Base-by-base conservation (phyloP, 1,140 invertebrate species). In the Chelonus insularis region DNA sequence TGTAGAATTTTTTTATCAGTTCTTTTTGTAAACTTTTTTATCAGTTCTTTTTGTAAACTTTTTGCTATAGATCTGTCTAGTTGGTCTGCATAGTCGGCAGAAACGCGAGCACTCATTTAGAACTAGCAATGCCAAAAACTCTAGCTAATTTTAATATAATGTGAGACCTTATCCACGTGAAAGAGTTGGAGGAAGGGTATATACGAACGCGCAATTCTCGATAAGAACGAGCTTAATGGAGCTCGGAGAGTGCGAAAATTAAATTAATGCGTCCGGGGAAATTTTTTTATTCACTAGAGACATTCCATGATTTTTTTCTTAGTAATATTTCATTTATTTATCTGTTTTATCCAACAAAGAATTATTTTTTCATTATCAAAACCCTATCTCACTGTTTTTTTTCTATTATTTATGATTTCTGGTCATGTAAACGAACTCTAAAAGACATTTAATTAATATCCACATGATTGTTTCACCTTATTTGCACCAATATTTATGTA, bases 71-170 rank as follows among this genome's bases (percentile, higher is more conserved):
- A 14, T 58, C 11, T 56, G 36, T 56, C 14, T 36, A 4, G 36
- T 41, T 25, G 55, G 55, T 32, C 39, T 57, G 37, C 12, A 16
- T 43, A 16, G 41, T 7, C 6, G 8, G 9, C 9, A 14, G 12
- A 39, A 18, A 45, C 16, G 12, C 21, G n/a, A 41, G 23, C 41
- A 29, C 43, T 58, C 57, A 51, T 60, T 60, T 41, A 32, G 25
- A 29, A 23, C 23, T 11, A 36, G 58, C 3, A 60, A 45, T 48
- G 58, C 58, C 58, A 60, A 60, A 60, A 60, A 60, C 50, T 52
- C 39, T 3, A 25, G 39, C 50, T 60, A 60, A 60, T 60, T 60
- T 60, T 52, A 60, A 60, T 60, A 60, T 60, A 60, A 60, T 60
- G 57, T 45, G 55, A 59, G 57, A 59, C 57, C 34, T 59, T 59